Conservation (phyloP, 2,888 invertebrate genomes). For the Orchesellides sinensis region DNA sequence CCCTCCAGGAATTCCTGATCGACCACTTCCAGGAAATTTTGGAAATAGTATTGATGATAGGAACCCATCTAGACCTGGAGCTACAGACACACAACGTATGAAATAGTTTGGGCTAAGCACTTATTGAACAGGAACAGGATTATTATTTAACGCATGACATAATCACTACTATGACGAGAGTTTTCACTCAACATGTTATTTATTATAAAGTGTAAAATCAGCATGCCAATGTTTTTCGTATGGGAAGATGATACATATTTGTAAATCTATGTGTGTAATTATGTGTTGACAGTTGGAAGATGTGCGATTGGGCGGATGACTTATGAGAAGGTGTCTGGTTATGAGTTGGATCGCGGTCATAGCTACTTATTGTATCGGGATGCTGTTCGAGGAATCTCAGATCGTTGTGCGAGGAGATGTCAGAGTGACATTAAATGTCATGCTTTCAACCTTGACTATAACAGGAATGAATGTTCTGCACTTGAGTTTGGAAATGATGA, state of each 20-base stretch:
- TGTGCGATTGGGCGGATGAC: slow-evolving; percentile 76
- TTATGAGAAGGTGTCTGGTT: slow-evolving; percentile 77
- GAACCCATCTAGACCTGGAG: slow-evolving; percentile 71
- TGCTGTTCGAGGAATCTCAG: slow-evolving; percentile 76
- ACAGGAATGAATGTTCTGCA: slow-evolving; percentile 77
- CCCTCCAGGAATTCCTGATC: slow-evolving; percentile 69
- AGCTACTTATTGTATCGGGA: slow-evolving; percentile 76
- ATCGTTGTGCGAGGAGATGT: slow-evolving; percentile 77
- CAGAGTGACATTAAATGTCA: slow-evolving; percentile 76
- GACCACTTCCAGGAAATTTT: slow-evolving; percentile 65
- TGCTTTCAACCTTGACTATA: slow-evolving; percentile 78
- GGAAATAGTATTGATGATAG: slow-evolving; percentile 73
- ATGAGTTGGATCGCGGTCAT: slow-evolving; percentile 76
- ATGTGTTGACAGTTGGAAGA: slow-evolving; percentile 73
- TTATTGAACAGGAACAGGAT: no score
- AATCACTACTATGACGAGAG: no score
- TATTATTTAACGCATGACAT: no score
- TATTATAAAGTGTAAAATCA: no score
- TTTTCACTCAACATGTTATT: no score
- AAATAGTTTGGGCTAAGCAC: no score
- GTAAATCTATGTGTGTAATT: no score
- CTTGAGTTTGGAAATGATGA: slow-evolving; percentile 76
- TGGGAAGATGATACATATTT: background rate
- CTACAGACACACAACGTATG: slow-evolving; percentile 74
- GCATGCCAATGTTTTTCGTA: no score